Evolutionary conservation across 23 tunicate species (phyloP).

Genomic region (Oikopleura dioica): DNA sequence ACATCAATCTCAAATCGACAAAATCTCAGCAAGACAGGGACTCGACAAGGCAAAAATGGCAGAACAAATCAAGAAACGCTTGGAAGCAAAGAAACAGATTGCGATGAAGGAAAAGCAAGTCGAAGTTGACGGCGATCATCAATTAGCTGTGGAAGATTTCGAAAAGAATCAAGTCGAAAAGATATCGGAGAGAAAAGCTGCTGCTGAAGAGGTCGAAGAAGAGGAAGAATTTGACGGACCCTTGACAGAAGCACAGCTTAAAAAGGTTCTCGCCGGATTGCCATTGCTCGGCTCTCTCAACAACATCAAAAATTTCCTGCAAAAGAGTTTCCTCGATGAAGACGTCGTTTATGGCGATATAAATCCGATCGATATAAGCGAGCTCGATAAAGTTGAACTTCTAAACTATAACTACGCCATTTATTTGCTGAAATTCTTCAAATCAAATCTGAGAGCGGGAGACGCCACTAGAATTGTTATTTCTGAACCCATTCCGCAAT

Average conservation of each 20-base stretch:
- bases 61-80: conserved; percentile 4
- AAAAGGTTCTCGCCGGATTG: not conserved
- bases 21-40: not conserved
- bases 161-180: not conserved
- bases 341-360: not conserved
- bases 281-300: not conserved
- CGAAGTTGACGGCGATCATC: not conserved
- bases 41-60: not conserved
- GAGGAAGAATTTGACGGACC: not conserved
- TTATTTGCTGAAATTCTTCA: not conserved
- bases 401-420: not conserved
- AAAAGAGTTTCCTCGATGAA: not conserved
- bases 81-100: not conserved
- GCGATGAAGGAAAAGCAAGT: not conserved
- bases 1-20: not conserved
- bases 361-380: not conserved
- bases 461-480: not conserved
- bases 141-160: not conserved
- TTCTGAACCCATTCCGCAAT: not conserved
- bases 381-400: not conserved
- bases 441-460: not conserved
- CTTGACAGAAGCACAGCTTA: not conserved
- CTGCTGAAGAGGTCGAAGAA: not conserved
- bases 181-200: not conserved
- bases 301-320: not conserved